Base-by-base conservation (phyloP, 2,113 vertebrate genomes). In the Pycnonotus jocosus region DNA sequence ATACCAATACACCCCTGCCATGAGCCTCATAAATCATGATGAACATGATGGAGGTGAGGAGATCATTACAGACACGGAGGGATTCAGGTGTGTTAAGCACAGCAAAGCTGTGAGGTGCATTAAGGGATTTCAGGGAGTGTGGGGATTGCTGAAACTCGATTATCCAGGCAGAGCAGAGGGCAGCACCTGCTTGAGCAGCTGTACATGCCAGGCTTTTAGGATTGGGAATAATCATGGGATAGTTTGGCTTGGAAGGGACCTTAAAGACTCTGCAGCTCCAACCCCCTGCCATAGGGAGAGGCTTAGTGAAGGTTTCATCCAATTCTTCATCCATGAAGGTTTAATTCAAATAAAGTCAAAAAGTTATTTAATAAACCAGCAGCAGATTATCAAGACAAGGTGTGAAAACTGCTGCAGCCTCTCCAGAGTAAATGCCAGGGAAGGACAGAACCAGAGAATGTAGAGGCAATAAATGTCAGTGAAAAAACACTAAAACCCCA, bases 271-370 rank as follows among this genome's bases (percentile, higher is more conserved):
- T 3, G 7, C 48, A 62, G 25, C 18, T 48, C 10, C 62, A 76
- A 4, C 5, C 25, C 45, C 31, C 27, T 24, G 44, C 23, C 15
- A 2, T 0, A 7, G 37, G 10, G 10, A 38, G 28, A 37, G 45
- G n/a, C 15, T 62, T 30, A 11, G 15, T 14, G 22, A 40, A 57
- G 31, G 27, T 15, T 62, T 37, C 47, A 42, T 22, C 54, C 70
- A 54, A 3, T 35, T 35, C 79, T 40, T 35, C 70, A 23, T 4
- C 40, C 54, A 14, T 7, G 3, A 69, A 66, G 40, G 11, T 8
- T 40, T 60, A 4, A 28, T 10, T 27, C 28, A 31, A 8, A 0
- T 6, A 33, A 89, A 71, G 16, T 11, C 3, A 23, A 57, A 42
- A 69, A 7, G 2, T 24, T 19, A 7, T 13, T 86, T 28, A 44